Percentiles rank a stretch among this genome's conserved stretches.
Evolutionary conservation across 2,797 vertebrate genomes (phyloP).

Genomic region (Microctenopoma stevenorrisi): DNA sequence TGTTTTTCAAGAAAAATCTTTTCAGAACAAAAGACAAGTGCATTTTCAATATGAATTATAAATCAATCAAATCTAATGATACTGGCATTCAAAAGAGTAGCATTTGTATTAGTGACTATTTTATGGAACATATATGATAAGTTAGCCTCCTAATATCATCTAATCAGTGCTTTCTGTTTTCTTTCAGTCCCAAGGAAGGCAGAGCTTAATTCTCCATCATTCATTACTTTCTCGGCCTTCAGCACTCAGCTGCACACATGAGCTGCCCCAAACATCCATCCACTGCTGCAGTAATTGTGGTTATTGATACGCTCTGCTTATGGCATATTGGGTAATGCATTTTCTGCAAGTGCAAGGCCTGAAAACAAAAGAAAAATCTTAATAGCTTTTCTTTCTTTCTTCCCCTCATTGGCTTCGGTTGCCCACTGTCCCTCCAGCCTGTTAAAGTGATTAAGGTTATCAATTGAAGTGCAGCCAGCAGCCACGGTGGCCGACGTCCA

Average conservation of each 20-base stretch:
- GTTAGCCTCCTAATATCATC: background rate
- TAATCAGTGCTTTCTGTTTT: conserved; percentile 29
- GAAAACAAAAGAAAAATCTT: conserved; percentile 34
- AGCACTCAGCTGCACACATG: conserved; percentile 49
- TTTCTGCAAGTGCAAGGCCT: conserved; percentile 51
- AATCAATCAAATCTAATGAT: no score
- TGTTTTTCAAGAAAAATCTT: background rate
- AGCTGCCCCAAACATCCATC: conserved; percentile 49
- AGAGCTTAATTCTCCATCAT: conserved; percentile 66
- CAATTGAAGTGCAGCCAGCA: conserved; percentile 15
- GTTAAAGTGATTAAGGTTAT: conserved; percentile 40
- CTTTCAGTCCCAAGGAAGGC: conserved; percentile 23
- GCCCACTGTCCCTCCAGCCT: conserved; percentile 29
- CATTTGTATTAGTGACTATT: background rate
- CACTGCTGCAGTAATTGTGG: conserved; percentile 64
- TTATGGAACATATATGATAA: background rate
- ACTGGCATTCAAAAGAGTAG: background rate
- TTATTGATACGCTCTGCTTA: conserved; percentile 69
- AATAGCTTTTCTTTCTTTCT: conserved; percentile 49
- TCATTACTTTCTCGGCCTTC: conserved; percentile 66
- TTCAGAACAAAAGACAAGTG: background rate
- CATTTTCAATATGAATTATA: no score
- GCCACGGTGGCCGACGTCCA: conserved; percentile 16
- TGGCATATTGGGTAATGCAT: conserved; percentile 57
- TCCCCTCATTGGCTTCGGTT: conserved; percentile 48